Conservation (phyloP, 2,113 vertebrate species). For the Oxyruncus cristatus region DNA sequence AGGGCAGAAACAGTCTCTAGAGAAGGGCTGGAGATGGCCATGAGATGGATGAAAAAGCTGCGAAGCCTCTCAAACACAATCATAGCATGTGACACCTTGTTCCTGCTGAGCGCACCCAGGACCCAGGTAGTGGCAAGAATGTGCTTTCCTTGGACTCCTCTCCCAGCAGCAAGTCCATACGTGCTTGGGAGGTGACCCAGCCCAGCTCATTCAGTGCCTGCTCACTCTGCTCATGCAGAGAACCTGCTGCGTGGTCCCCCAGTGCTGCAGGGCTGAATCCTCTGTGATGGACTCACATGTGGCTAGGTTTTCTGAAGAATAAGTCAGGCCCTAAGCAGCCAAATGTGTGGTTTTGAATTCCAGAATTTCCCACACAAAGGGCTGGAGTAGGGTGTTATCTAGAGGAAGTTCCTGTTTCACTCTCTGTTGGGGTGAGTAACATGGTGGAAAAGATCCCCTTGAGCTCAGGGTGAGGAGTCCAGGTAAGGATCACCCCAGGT, state of each 20-base stretch:
- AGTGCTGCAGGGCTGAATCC: background rate
- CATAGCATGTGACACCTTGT: accelerated
- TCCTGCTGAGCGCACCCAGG: accelerated
- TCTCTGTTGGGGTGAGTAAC: background rate
- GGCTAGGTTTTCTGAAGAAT: background rate
- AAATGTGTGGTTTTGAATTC: background rate
- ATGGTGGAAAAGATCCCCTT: accelerated
- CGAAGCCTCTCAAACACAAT: background rate
- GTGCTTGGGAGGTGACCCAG: background rate
- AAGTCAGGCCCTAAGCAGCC: background rate
- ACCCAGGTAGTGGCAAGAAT: background rate
- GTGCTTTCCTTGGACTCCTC: background rate
- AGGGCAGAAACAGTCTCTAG: background rate
- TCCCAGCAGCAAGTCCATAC: background rate
- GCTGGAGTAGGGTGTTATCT: background rate
- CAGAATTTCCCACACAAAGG: background rate
- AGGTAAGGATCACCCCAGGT: accelerated
- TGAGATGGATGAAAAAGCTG: background rate
- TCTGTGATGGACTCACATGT: background rate
- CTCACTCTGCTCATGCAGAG: background rate
- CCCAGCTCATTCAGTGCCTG: accelerated
- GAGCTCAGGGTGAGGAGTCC: background rate
- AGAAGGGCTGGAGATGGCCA: background rate
- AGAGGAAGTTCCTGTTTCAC: background rate
- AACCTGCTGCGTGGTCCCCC: background rate